phyloP scores from a whole-genome alignment of 1,140 invertebrate species.

The Potamilus streckersoni region DNA sequence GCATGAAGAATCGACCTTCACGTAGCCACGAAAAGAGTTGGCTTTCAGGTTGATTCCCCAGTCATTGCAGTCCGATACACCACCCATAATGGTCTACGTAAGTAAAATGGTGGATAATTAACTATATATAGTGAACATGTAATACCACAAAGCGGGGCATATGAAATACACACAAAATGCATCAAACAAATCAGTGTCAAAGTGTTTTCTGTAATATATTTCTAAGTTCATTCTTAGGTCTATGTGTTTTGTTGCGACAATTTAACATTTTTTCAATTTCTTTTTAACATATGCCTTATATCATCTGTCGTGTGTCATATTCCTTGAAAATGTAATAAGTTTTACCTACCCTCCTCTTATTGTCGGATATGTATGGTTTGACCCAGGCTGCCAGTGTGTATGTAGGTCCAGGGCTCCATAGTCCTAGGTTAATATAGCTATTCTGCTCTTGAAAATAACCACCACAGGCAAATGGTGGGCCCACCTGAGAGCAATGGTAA shows the following conservation, averaged over 20 bases:
- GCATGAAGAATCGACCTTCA: slow-evolving; percentile 21
- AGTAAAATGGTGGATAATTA: no score
- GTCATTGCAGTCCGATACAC: slow-evolving; percentile 39
- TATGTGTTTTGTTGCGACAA: no score
- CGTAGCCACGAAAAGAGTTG: slow-evolving; percentile 46
- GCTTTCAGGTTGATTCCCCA: slow-evolving; percentile 47
- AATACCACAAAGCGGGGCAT: no score
- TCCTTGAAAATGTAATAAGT: no score
- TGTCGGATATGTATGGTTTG: slow-evolving; percentile 37
- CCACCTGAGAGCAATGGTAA: slow-evolving; percentile 29
- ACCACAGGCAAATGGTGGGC: slow-evolving; percentile 54
- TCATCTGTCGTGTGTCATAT: no score
- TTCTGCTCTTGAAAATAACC: slow-evolving; percentile 41
- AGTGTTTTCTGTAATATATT: no score
- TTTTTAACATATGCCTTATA: background rate
- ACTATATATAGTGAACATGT: no score
- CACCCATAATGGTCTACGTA: slow-evolving; percentile 46
- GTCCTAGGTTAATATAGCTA: slow-evolving; percentile 46
- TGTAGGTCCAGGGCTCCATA: slow-evolving; percentile 45
- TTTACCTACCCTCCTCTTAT: slow-evolving; percentile 43
- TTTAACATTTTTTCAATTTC: background rate
- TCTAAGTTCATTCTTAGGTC: no score
- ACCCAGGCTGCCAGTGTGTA: slow-evolving; percentile 56
- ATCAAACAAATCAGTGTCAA: no score
- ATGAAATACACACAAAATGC: no score